Base-by-base conservation (phyloP, 2,797 vertebrate species). In the Crocidura indochinensis region DNA sequence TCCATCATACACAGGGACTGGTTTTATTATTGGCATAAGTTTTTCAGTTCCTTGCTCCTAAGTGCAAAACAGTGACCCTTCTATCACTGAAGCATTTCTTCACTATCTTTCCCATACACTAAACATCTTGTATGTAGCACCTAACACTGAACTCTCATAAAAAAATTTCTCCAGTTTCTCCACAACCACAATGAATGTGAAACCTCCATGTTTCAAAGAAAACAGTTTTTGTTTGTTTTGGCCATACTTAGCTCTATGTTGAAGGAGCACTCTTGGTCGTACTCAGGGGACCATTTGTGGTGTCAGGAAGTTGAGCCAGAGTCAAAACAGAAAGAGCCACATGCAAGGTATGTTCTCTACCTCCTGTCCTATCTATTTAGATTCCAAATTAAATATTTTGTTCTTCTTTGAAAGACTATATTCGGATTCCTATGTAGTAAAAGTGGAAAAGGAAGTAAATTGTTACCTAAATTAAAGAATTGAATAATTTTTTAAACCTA, bases 331-430 rank as follows among this genome's bases (percentile, higher is more conserved):
- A 17, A 17, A 56, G 11, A 15, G 53, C 19, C 53, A 56, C 53
- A 56, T 56, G 53, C 53, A 56, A 56, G 53, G 15, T 17, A 15
- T 17, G 8, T 56, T 14, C 14, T 14, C 19, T 56, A 56, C 53
- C 53, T 56, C 53, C 53, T 56, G 53, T 56, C 14, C 11, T 56
- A 14, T 56, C 14, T 17, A 38, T 38, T 17, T 17, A 56, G 53
- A 14, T 17, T 17, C 53, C 53, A 17, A 56, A 56, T 17, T 15
- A 56, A 56, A 56, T 14, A 56, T 56, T 56, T 56, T 17, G 14
- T 56, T 49, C 79, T 20, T 86, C 49, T 88, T 81, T 90, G 65
- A 31, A 89, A 88, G 22, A 80, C 78, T 44, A 10, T 75, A 1
- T 77, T 77, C 84, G 65, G 81, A 87, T 74, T 12, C 31, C 73